Evolutionary conservation across 2,888 invertebrate species (phyloP).

Genomic region (Protophormia terraenovae): DNA sequence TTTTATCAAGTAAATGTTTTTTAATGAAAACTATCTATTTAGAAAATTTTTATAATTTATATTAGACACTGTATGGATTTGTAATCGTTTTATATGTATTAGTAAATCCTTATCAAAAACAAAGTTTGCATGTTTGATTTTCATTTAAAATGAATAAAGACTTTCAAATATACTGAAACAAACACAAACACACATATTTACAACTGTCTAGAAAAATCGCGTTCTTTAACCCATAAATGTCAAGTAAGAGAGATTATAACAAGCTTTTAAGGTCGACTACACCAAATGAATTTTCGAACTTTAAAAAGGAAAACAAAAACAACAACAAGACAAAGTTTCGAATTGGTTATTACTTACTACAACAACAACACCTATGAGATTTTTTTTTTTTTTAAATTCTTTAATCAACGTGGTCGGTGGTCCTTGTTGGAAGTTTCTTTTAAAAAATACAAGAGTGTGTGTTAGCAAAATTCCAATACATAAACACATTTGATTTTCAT

Average conservation of each 20-base stretch:
- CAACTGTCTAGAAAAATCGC: conserved; percentile 32
- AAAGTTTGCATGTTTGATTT: conserved; percentile 81
- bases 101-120: conserved; percentile 75
- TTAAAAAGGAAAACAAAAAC: conserved; percentile 31
- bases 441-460: neutral
- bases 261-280: conserved; percentile 38
- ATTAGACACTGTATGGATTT: conserved; percentile 2
- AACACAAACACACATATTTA: conserved; percentile 10
- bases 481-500: neutral
- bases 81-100: conserved; percentile 58
- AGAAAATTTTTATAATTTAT: neutral
- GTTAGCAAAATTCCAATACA: conserved; percentile 41
- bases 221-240: conserved; percentile 55
- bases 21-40: no score
- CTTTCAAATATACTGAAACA: neutral
- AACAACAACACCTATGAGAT: conserved; percentile 71
- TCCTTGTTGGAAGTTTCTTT: conserved; percentile 52
- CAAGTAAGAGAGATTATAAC: conserved; percentile 7
- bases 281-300: conserved; percentile 76
- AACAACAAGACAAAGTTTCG: conserved; percentile 62
- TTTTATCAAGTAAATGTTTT: no score
- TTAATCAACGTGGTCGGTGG: conserved; percentile 73
- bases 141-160: conserved; percentile 74
- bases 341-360: conserved; percentile 72
- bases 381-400: conserved; percentile 72